Evolutionary conservation across 2,797 vertebrate species (phyloP).

Genomic region (Kryptolebias ocellatus): DNA sequence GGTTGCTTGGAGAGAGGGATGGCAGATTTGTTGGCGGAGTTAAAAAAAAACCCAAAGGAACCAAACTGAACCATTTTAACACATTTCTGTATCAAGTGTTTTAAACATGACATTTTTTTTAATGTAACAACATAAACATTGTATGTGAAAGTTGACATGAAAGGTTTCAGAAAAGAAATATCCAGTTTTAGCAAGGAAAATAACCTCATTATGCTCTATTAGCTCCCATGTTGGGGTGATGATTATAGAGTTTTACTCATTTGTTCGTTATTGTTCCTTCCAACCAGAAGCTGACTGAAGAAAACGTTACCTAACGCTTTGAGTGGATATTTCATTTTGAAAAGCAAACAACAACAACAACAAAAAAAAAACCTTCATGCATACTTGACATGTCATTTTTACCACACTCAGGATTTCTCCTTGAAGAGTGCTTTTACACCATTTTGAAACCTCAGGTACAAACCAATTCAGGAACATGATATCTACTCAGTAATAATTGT

Average conservation of each 20-base stretch:
- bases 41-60: slow-evolving; percentile 53
- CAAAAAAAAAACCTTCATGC: slow-evolving; percentile 52
- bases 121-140: slow-evolving; percentile 53
- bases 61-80: slow-evolving; percentile 62
- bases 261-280: slow-evolving; percentile 9
- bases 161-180: slow-evolving; percentile 55
- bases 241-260: slow-evolving; percentile 1
- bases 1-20: slow-evolving; percentile 27
- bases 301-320: slow-evolving; percentile 24
- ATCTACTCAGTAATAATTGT: slow-evolving; percentile 77
- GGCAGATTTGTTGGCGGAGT: slow-evolving; percentile 34
- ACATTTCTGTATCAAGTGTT: slow-evolving; percentile 56
- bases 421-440: slow-evolving; percentile 70
- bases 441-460: slow-evolving; percentile 80
- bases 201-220: not conserved
- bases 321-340: slow-evolving; percentile 55
- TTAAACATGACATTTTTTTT: slow-evolving; percentile 55
- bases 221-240: slow-evolving; percentile 9
- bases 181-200: slow-evolving; percentile 18
- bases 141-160: slow-evolving; percentile 56
- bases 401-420: slow-evolving; percentile 75
- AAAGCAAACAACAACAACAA: slow-evolving; percentile 1
- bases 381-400: slow-evolving; percentile 59
- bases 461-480: slow-evolving; percentile 80
- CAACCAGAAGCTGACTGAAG: slow-evolving; percentile 26